These are phyloP conservation scores for Enteromius radiatus DNA, from an alignment of 2,797 vertebrate genomes.

Conservation along the genomic window DNA sequence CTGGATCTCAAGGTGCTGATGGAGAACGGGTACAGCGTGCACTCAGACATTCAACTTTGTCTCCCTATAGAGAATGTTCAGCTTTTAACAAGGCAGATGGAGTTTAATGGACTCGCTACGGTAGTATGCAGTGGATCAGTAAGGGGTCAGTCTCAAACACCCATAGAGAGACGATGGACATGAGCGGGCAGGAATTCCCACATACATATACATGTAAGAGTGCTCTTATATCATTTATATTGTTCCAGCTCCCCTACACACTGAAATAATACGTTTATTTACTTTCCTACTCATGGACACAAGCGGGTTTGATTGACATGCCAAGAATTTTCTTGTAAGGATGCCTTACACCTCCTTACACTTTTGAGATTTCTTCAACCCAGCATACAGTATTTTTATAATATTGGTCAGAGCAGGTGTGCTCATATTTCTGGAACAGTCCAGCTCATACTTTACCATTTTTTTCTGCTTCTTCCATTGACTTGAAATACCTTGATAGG, in stretches of 20 bases:
- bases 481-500: neutral
- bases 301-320: conserved; percentile 13
- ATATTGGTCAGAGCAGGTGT: neutral
- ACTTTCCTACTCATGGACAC: neutral
- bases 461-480: neutral
- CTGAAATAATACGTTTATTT: conserved; percentile 5
- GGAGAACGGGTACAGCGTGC: conserved; percentile 16
- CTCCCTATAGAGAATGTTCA: conserved; percentile 63
- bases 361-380: neutral
- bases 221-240: conserved; percentile 5
- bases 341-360: neutral
- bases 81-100: conserved; percentile 59
- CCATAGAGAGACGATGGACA: conserved; percentile 28
- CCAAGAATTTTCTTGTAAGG: neutral
- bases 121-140: conserved; percentile 7
- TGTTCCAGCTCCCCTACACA: neutral
- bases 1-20: conserved; percentile 26
- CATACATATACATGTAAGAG: neutral
- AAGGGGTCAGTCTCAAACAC: conserved; percentile 25
- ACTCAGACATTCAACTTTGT: conserved; percentile 51
- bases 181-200: conserved; percentile 5
- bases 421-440: conserved; percentile 4
- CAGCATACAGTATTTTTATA: neutral
- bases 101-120: conserved; percentile 46
- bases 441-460: neutral